Conservation (phyloP, 2,888 invertebrate genomes). For the Megastigmus dorsalis region DNA sequence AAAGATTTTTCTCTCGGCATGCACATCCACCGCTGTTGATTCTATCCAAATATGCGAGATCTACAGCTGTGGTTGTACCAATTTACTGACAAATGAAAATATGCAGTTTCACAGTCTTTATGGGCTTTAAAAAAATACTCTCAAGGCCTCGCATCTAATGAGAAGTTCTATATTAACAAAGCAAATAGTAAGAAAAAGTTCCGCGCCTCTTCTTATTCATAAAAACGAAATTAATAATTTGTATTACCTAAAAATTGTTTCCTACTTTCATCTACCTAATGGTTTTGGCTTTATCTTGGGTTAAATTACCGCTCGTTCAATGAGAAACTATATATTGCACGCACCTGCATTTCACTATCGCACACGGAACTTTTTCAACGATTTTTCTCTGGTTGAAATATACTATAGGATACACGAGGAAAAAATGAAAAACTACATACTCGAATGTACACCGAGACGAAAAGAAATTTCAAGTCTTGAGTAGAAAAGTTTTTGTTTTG, state of each 20-base stretch:
- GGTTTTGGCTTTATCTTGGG: background rate
- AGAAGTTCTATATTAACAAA: conserved; percentile 11
- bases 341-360: background rate
- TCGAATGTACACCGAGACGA: conserved; percentile 8
- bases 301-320: background rate
- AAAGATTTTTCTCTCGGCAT: conserved; percentile 25
- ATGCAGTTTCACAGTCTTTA: conserved; percentile 35
- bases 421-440: background rate
- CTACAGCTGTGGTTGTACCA: background rate
- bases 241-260: too few relatives aligned
- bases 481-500: conserved; percentile 33
- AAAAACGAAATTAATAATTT: too few relatives aligned
- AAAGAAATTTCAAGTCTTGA: conserved; percentile 20
- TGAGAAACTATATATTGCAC: too few relatives aligned
- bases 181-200: conserved; percentile 13
- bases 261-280: too few relatives aligned
- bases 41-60: background rate
- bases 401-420: background rate
- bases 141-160: background rate
- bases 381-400: background rate
- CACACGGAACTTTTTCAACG: conserved; percentile 12
- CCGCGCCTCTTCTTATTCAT: background rate
- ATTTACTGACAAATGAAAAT: conserved; percentile 22
- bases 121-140: conserved; percentile 36
- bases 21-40: background rate